Base-by-base conservation (phyloP, 2,113 vertebrate species). In the Ophthalmolycus amberensis region DNA sequence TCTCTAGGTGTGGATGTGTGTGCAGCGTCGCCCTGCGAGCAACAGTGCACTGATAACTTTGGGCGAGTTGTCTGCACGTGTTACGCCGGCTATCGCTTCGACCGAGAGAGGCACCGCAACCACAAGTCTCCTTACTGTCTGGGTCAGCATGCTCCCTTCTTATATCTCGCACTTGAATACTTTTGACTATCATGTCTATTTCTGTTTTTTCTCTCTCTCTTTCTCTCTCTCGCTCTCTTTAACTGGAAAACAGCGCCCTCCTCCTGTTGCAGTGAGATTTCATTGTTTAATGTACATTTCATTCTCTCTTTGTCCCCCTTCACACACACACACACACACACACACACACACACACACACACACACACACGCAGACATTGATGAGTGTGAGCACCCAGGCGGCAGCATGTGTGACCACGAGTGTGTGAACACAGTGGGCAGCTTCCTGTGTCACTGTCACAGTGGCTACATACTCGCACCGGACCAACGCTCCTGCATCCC, bases 41-140 rank as follows among this genome's bases (percentile, higher is more conserved):
- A 96, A 88, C 95, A 96, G 89, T 96, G 95, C 73, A 96, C 94
- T 4, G 95, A 96, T 82, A 95, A 95, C 86, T 96, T 96, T 64
- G 95, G 95, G 5, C 89, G 94, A 37, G 94, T 96, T 4, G 88
- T 96, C 64, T 96, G 95, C 85, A 95, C 95, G 0, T 96, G 95
- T 89, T 96, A 94, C 77, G 88, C 91, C 0, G 95, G 95, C 12
- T 96, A 94, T 71, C 94, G 95, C 60, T 96, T 95, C 6, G 92
- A 96, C 82, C 78, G 95, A 37, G 94, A 95, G 12, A 92, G 94
- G 77, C 95, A 95, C 59, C 92, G 92, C 6, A 93, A 58, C 72
- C 94, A 94, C 84, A 89, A 90, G 76, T 93, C 94, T 69, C 95
- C 95, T 1, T 96, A 96, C 88, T 96, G 95, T 78, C 77, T 95